These are phyloP conservation scores for Montipora capricornis DNA, from an alignment of 64 coral and sea anemone species.

Conservation along the genomic window DNA sequence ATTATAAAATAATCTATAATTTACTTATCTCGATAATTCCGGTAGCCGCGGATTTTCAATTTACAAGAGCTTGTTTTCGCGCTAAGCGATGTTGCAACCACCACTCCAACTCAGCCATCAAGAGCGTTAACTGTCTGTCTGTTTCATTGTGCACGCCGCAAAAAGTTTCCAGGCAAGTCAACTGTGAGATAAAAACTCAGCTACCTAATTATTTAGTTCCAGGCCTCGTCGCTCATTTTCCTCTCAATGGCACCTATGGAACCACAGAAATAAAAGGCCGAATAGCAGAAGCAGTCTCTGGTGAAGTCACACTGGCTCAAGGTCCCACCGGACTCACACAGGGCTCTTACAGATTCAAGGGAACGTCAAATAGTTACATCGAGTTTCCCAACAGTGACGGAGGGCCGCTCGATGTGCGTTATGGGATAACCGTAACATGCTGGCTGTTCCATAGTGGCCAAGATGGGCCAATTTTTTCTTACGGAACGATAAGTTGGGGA, in stretches of 20 bases:
- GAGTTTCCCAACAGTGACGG: conserved; percentile 30
- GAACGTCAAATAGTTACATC: conserved; percentile 55
- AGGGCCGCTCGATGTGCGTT: conserved; percentile 10
- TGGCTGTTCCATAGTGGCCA: conserved; percentile 27
- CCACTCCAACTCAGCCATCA: no score
- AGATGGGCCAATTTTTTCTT: conserved; percentile 36
- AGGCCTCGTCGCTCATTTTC: background rate
- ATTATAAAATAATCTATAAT: no score
- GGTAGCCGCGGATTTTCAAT: no score
- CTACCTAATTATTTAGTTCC: background rate
- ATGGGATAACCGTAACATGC: conserved; percentile 42
- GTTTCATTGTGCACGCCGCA: no score
- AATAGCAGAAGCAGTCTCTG: background rate
- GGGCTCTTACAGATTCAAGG: conserved; percentile 48
- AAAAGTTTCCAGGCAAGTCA: no score
- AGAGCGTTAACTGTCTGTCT: no score
- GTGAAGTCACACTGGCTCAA: background rate
- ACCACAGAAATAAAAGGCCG: background rate
- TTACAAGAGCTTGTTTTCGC: no score
- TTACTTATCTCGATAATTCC: no score
- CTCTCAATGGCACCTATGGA: conserved; percentile 1
- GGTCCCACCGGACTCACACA: conserved; percentile 43
- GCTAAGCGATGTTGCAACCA: no score
- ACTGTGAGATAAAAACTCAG: background rate
- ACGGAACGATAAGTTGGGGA: background rate